phyloP scores from a whole-genome alignment of 2,797 vertebrate species.

The Diplodus puntazzo region DNA sequence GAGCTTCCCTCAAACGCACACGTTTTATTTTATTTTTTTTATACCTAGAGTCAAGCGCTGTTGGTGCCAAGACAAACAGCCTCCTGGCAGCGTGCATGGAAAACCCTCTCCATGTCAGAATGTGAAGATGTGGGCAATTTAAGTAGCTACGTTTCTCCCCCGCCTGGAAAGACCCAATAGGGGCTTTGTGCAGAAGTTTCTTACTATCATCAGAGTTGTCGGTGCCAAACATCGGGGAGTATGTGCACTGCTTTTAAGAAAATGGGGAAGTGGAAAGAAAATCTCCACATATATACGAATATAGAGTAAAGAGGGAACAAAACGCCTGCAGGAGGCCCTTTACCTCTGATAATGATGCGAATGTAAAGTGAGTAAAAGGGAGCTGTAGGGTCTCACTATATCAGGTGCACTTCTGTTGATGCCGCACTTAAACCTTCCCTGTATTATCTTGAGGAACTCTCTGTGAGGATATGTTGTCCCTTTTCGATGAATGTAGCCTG shows the following conservation, averaged over 20 bases:
- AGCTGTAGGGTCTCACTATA: slow-evolving; percentile 38
- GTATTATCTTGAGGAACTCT: slow-evolving; percentile 36
- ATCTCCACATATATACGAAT: not conserved
- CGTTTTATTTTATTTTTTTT: slow-evolving; percentile 29
- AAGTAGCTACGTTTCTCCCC: slow-evolving; percentile 44
- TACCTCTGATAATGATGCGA: slow-evolving; percentile 24
- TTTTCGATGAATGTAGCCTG: slow-evolving; percentile 48
- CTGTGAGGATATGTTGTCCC: slow-evolving; percentile 34
- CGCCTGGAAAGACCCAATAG: slow-evolving; percentile 41
- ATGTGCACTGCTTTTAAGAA: slow-evolving; percentile 34
- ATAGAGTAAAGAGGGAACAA: slow-evolving; percentile 27
- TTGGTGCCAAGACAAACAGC: slow-evolving; percentile 79
- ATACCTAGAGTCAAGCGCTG: slow-evolving; percentile 64
- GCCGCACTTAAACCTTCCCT: slow-evolving; percentile 60
- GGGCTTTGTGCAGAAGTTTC: slow-evolving; percentile 54
- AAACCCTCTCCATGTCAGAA: slow-evolving; percentile 65
- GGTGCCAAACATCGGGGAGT: slow-evolving; percentile 16
- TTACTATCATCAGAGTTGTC: slow-evolving; percentile 40
- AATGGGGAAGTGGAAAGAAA: slow-evolving; percentile 25
- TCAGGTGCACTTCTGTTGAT: slow-evolving; percentile 60
- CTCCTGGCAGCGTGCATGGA: slow-evolving; percentile 72
- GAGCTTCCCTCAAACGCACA: slow-evolving; percentile 45
- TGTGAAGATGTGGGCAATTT: slow-evolving; percentile 65
- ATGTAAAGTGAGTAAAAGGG: slow-evolving; percentile 33
- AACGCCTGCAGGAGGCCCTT: slow-evolving; percentile 27